These are phyloP conservation scores for Pegoplata infirma DNA, from an alignment of 2,888 invertebrate species.

Conservation along the genomic window DNA sequence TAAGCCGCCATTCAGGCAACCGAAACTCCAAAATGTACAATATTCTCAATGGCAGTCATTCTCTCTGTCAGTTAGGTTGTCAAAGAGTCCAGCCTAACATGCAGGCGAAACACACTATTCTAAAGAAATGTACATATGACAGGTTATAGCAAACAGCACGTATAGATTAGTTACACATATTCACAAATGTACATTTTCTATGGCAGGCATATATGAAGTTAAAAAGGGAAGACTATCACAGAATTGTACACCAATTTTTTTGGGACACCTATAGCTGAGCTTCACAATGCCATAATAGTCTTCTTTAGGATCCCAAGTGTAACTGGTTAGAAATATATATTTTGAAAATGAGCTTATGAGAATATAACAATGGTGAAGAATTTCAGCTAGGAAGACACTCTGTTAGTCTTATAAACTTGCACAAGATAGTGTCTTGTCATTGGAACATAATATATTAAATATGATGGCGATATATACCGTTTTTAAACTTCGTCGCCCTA, in stretches of 20 bases:
- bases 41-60: conserved; percentile 58
- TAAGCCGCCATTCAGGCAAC: conserved; percentile 56
- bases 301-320: conserved; percentile 52
- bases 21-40: conserved; percentile 30
- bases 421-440: too few species aligned
- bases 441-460: too few species aligned
- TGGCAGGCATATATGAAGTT: too few species aligned
- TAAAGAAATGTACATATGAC: conserved; percentile 41
- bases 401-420: conserved; percentile 9
- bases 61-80: conserved; percentile 35
- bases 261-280: conserved; percentile 24
- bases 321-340: conserved; percentile 45
- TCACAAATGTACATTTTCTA: too few species aligned
- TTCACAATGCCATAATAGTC: conserved; percentile 42
- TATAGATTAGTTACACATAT: too few species aligned
- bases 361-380: conserved; percentile 35
- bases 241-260: conserved; percentile 29
- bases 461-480: too few species aligned
- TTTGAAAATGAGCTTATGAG: conserved; percentile 38
- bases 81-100: conserved; percentile 22
- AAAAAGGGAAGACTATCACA: too few species aligned
- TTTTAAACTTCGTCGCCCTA: too few species aligned
- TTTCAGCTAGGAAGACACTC: conserved; percentile 25
- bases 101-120: conserved; percentile 42
- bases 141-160: conserved; percentile 54